phyloP scores from a whole-genome alignment of 2,888 invertebrate genomes.

The Hirtodrosophila confusa region DNA sequence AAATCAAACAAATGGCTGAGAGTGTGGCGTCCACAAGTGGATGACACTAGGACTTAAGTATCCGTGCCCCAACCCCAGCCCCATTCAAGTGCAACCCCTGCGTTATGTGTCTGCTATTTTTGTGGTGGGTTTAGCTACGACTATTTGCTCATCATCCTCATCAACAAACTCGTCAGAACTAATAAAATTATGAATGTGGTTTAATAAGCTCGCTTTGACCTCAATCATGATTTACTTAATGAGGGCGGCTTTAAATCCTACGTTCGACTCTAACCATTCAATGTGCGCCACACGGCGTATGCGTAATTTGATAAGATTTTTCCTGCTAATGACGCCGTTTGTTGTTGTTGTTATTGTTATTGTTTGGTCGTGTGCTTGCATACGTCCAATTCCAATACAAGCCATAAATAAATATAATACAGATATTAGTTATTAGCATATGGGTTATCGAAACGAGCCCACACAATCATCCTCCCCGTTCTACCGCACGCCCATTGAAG shows the following conservation, averaged over 20 bases:
- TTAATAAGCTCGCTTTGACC: constrained; percentile 70
- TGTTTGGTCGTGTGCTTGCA: constrained; percentile 63
- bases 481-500: constrained; percentile 17
- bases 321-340: constrained; percentile 60
- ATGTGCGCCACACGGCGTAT: constrained; percentile 59
- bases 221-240: constrained; percentile 39
- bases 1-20: constrained; percentile 4
- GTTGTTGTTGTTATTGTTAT: constrained; percentile 24
- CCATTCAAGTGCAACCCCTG: constrained; percentile 32
- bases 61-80: not conserved
- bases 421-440: constrained; percentile 77
- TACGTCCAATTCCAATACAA: constrained; percentile 58
- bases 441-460: constrained; percentile 58
- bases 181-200: constrained; percentile 69
- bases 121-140: constrained; percentile 30
- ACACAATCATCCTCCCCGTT: not conserved
- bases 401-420: constrained; percentile 78
- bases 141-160: constrained; percentile 47
- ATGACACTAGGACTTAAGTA: constrained; percentile 21
- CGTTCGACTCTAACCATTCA: constrained; percentile 2
- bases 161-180: constrained; percentile 41
- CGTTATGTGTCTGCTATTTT: constrained; percentile 10
- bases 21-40: constrained; percentile 56
- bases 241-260: constrained; percentile 34
- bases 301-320: constrained; percentile 75